phyloP scores from a whole-genome alignment of 2,888 invertebrate species.

The Lycophotia porphyrea region DNA sequence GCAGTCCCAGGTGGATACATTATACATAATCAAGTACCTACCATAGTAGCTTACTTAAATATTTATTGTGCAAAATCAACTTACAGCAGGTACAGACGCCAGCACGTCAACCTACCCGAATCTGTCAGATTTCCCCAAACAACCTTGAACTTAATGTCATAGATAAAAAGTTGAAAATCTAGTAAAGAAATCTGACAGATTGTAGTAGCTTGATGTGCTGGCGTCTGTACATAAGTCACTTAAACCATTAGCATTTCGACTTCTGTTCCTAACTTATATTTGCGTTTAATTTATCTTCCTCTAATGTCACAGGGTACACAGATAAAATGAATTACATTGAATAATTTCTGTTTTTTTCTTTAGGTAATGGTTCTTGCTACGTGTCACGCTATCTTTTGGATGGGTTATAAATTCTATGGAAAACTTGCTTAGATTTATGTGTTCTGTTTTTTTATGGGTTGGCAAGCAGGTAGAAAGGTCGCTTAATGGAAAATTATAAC shows the following conservation, averaged over 20 bases:
- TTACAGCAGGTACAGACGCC: slow-evolving; percentile 7
- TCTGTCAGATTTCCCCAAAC: no score
- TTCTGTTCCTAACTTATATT: slow-evolving; percentile 38
- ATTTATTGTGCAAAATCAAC: slow-evolving; percentile 16
- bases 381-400: slow-evolving; percentile 32
- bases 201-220: no score
- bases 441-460: background rate
- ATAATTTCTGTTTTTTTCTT: slow-evolving; percentile 46
- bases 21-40: background rate
- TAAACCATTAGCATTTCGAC: slow-evolving; percentile 16
- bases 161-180: no score
- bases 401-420: slow-evolving; percentile 27
- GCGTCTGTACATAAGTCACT: no score
- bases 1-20: background rate
- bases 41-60: background rate
- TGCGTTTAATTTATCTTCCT: slow-evolving; percentile 47
- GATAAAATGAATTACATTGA: slow-evolving; percentile 39
- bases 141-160: no score
- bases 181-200: no score
- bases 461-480: background rate
- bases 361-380: slow-evolving; percentile 33
- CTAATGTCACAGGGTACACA: slow-evolving; percentile 15
- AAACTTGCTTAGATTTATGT: slow-evolving; percentile 26
- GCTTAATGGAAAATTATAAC: background rate
- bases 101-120: no score